These are phyloP conservation scores for Ceratothoa steindachneri DNA, from an alignment of 2,888 invertebrate species.

Conservation along the genomic window DNA sequence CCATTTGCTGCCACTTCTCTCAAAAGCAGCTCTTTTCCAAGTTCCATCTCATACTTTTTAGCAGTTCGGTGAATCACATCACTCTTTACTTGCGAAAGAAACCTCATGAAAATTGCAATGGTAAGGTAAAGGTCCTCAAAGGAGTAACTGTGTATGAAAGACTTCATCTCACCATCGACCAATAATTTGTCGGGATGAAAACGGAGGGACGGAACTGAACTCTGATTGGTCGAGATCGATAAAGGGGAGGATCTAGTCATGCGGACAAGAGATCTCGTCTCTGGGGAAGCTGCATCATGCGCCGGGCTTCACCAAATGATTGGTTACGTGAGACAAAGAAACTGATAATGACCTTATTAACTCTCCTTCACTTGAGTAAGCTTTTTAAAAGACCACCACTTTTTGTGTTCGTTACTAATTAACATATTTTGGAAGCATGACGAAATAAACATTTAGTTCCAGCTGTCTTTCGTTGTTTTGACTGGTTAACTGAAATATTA, in stretches of 20 bases:
- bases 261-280: conserved; percentile 17
- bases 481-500: too few relatives aligned
- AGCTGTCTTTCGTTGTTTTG: too few relatives aligned
- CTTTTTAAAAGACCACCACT: neutral
- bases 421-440: neutral
- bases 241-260: conserved; percentile 26
- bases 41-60: neutral
- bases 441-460: too few relatives aligned
- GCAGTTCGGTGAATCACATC: neutral
- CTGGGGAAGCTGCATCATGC: conserved; percentile 11
- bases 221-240: conserved; percentile 31
- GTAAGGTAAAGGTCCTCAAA: neutral
- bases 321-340: conserved; percentile 12
- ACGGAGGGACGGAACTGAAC: conserved; percentile 29
- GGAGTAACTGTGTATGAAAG: neutral
- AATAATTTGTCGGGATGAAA: conserved; percentile 20
- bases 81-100: neutral
- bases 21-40: neutral
- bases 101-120: neutral
- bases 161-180: conserved; percentile 12
- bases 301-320: neutral
- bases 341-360: conserved; percentile 2
- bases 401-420: neutral
- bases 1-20: neutral
- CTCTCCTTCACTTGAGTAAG: conserved; percentile 2